A percentile compares a stretch with the other conserved stretches of the same genome.
Evolutionary conservation across 2,888 invertebrate species (phyloP).

Genomic region (Microctonus hyperodae): DNA sequence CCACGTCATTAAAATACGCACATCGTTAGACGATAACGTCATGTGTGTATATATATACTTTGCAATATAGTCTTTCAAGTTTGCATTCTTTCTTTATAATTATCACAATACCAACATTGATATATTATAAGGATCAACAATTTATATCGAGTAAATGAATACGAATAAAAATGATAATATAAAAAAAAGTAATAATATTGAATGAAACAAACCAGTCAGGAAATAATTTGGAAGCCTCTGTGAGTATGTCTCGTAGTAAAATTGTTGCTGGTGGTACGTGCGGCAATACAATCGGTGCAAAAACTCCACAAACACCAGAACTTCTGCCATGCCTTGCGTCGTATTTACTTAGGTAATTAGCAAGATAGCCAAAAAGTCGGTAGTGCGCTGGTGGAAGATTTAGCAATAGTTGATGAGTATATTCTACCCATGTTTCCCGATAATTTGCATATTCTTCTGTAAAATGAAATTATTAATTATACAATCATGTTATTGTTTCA

Average conservation of each 20-base stretch:
- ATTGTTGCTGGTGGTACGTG: constrained; percentile 60
- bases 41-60: not conserved
- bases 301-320: constrained; percentile 57
- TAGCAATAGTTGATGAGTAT: constrained; percentile 54
- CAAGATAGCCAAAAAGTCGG: constrained; percentile 56
- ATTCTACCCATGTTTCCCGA: constrained; percentile 54
- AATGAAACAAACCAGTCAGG: constrained; percentile 55
- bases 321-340: constrained; percentile 56
- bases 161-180: not conserved
- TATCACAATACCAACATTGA: not conserved
- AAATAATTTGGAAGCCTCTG: constrained; percentile 54
- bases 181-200: not conserved
- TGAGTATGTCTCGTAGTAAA: constrained; percentile 57
- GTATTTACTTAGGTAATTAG: constrained; percentile 57
- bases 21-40: not conserved
- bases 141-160: not conserved
- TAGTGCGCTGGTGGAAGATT: constrained; percentile 54
- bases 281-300: constrained; percentile 60
- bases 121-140: not conserved
- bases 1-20: not conserved
- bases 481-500: too few relatives aligned
- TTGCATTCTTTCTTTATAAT: too few relatives aligned
- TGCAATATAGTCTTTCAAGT: not conserved
- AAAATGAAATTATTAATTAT: constrained; percentile 25
- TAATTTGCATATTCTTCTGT: constrained; percentile 52